These are phyloP conservation scores for Philereme vetulata DNA, from an alignment of 2,888 invertebrate species.

Conservation along the genomic window DNA sequence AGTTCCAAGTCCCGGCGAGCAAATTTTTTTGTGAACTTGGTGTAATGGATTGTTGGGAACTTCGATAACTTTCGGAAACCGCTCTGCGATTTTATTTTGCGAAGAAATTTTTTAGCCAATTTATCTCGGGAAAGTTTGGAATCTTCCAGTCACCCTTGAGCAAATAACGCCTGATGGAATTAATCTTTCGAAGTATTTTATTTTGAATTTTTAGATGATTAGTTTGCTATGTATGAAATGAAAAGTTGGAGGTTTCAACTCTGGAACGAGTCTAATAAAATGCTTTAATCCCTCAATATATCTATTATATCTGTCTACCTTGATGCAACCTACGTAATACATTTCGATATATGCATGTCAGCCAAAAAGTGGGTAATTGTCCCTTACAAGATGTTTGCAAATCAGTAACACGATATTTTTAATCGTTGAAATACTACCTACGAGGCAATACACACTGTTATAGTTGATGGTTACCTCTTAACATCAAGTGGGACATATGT, in stretches of 20 bases:
- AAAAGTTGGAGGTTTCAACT: background rate
- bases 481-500: too few relatives aligned
- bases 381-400: too few relatives aligned
- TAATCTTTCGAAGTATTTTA: slow-evolving; percentile 42
- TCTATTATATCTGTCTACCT: too few relatives aligned
- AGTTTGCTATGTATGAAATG: slow-evolving; percentile 8
- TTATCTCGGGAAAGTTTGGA: slow-evolving; percentile 75
- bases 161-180: slow-evolving; percentile 54
- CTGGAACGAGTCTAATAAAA: too few relatives aligned
- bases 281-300: too few relatives aligned
- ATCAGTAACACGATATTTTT: too few relatives aligned
- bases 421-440: too few relatives aligned
- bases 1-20: slow-evolving; percentile 67
- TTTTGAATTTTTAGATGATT: slow-evolving; percentile 29
- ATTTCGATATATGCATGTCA: too few relatives aligned
- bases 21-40: slow-evolving; percentile 77
- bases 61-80: slow-evolving; percentile 83
- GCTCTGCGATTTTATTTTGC: slow-evolving; percentile 81
- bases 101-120: slow-evolving; percentile 81
- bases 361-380: too few relatives aligned
- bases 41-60: slow-evolving; percentile 82
- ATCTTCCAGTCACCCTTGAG: slow-evolving; percentile 77
- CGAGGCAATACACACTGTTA: too few relatives aligned
- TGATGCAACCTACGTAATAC: too few relatives aligned
- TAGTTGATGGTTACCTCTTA: too few relatives aligned